A percentile compares a stretch with the other conserved stretches of the same genome.
Conservation (phyloP, 2,888 invertebrate genomes). For the Pseudococcus longispinus region DNA sequence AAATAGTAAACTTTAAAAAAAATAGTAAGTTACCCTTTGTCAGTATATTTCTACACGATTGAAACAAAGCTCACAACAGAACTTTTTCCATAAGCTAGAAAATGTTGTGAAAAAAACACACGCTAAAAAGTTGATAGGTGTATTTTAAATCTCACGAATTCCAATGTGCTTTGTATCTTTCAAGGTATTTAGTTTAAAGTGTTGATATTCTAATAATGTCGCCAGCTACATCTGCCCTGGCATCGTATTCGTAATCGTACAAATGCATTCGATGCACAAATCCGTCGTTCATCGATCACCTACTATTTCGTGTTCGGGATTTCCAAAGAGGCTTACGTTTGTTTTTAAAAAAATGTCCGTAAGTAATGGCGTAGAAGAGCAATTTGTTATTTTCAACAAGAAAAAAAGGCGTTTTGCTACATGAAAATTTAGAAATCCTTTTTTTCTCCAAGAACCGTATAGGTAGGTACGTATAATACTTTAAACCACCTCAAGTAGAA, state of each 20-base stretch:
- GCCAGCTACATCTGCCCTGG: neutral
- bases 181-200: neutral
- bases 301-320: neutral
- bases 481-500: neutral
- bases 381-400: slow-evolving; percentile 14
- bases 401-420: neutral
- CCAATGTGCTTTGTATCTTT: neutral
- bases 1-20: neutral
- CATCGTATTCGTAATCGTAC: neutral
- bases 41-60: neutral
- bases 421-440: neutral
- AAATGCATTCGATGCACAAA: slow-evolving; percentile 13
- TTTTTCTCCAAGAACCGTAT: neutral
- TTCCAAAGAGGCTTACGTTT: neutral
- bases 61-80: neutral
- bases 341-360: neutral
- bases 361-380: neutral
- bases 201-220: neutral
- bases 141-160: neutral
- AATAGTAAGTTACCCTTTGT: neutral
- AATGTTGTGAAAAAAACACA: neutral
- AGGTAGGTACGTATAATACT: neutral
- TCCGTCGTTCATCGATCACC: neutral
- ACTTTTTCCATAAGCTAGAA: neutral
- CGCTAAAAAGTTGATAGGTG: neutral